phyloP scores from a whole-genome alignment of 2,888 invertebrate species.

The Ectropis crepuscularia region DNA sequence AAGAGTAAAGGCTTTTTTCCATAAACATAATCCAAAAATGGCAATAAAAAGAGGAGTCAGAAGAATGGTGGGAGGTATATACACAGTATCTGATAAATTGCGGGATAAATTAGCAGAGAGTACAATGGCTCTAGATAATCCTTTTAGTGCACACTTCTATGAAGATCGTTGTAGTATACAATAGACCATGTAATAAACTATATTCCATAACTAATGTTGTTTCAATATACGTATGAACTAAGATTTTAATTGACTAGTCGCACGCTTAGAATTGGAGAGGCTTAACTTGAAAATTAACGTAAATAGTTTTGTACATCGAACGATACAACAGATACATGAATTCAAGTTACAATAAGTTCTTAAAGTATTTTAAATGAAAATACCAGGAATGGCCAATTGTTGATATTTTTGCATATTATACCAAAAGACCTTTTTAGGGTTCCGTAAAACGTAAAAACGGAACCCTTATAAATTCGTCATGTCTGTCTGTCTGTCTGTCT shows the following conservation, averaged over 20 bases:
- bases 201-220: slow-evolving; percentile 9
- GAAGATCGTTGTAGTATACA: slow-evolving; percentile 67
- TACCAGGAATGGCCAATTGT: too few relatives aligned
- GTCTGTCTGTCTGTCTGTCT: too few relatives aligned
- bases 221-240: neutral
- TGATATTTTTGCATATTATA: too few relatives aligned
- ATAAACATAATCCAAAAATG: slow-evolving; percentile 59
- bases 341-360: too few relatives aligned
- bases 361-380: too few relatives aligned
- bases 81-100: slow-evolving; percentile 65
- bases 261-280: too few relatives aligned
- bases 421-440: too few relatives aligned
- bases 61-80: slow-evolving; percentile 62
- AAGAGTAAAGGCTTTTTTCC: slow-evolving; percentile 64
- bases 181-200: slow-evolving; percentile 38
- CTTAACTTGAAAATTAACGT: too few relatives aligned
- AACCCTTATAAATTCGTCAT: too few relatives aligned
- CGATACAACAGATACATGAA: too few relatives aligned
- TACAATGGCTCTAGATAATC: slow-evolving; percentile 64
- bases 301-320: too few relatives aligned
- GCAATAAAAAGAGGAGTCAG: slow-evolving; percentile 55
- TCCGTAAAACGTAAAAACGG: too few relatives aligned
- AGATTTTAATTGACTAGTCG: neutral
- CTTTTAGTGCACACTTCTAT: slow-evolving; percentile 69
- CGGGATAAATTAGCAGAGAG: slow-evolving; percentile 69